Evolutionary conservation across 2,888 invertebrate genomes (phyloP).

Genomic region (Lasioglossum figueresi): DNA sequence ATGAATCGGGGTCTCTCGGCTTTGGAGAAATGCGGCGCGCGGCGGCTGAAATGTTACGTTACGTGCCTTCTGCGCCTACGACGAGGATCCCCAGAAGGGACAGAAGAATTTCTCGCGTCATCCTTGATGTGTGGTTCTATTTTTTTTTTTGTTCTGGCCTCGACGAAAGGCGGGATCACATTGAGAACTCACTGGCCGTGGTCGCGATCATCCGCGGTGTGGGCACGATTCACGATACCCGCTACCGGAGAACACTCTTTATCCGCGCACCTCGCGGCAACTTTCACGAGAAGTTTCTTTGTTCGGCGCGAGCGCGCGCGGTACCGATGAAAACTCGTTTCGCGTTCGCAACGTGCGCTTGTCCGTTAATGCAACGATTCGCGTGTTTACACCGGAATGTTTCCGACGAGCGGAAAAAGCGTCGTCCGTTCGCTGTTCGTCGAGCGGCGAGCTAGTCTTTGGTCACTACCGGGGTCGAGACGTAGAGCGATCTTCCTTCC

Average conservation of each 20-base stretch:
- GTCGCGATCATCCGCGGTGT: slow-evolving; percentile 53
- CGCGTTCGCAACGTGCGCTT: slow-evolving; percentile 11
- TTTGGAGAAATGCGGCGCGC: slow-evolving; percentile 1
- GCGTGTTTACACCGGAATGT: not conserved
- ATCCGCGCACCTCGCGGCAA: slow-evolving; percentile 59
- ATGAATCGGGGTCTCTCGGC: not conserved
- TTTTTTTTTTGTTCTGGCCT: slow-evolving; percentile 22
- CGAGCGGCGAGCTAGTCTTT: not conserved
- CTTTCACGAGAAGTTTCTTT: slow-evolving; percentile 67
- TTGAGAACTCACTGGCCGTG: slow-evolving; percentile 63
- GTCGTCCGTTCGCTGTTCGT: not conserved
- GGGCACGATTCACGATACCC: slow-evolving; percentile 17
- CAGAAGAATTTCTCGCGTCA: slow-evolving; percentile 75
- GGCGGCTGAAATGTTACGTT: slow-evolving; percentile 16
- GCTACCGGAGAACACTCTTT: slow-evolving; percentile 57
- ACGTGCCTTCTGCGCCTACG: slow-evolving; percentile 76
- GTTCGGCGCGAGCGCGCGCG: slow-evolving; percentile 33
- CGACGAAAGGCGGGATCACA: slow-evolving; percentile 65
- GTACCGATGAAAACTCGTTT: slow-evolving; percentile 41
- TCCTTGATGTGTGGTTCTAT: slow-evolving; percentile 67
- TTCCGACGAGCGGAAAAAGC: not conserved
- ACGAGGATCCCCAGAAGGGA: slow-evolving; percentile 76
- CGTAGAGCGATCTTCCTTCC: slow-evolving; percentile 7
- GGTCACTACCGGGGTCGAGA: slow-evolving; percentile 16
- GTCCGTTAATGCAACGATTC: not conserved